These are phyloP conservation scores for Equus quagga DNA, from an alignment of 2,113 vertebrate species.

Conservation along the genomic window DNA sequence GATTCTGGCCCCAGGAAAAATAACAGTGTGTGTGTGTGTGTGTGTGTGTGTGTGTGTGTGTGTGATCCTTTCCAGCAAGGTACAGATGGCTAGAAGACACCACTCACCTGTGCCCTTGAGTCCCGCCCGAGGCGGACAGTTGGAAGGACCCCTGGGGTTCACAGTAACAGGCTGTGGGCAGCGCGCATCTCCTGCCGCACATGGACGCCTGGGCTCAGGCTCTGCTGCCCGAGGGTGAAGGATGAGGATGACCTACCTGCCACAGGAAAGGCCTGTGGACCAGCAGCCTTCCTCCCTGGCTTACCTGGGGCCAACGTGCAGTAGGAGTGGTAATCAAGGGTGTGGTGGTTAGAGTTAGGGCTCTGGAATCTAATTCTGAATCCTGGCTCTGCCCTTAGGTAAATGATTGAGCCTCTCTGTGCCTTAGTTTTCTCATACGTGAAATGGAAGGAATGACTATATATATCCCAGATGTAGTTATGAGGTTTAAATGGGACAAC, in stretches of 20 bases:
- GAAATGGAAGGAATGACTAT: background rate
- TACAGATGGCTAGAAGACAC: background rate
- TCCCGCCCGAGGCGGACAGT: background rate
- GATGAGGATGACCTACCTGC: background rate
- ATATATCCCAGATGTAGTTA: background rate
- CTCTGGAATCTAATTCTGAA: background rate
- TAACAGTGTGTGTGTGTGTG: background rate
- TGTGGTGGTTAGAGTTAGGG: background rate
- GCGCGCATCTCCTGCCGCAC: background rate
- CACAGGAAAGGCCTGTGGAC: background rate
- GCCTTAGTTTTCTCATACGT: slow-evolving; percentile 7
- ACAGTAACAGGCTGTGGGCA: background rate
- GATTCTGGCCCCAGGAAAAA: background rate
- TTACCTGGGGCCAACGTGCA: background rate
- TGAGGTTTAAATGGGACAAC: background rate
- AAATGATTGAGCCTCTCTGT: background rate
- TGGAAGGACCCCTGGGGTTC: background rate
- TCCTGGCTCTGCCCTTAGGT: background rate
- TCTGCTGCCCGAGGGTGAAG: background rate
- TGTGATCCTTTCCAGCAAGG: background rate
- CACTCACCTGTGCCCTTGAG: background rate
- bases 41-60: background rate
- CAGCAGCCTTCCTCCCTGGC: background rate
- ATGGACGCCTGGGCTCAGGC: background rate
- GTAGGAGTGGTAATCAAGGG: background rate